Percentiles rank a stretch among this genome's conserved stretches.
Evolutionary conservation across 2,888 invertebrate species (phyloP).

Genomic region (Physocephala rufipes): DNA sequence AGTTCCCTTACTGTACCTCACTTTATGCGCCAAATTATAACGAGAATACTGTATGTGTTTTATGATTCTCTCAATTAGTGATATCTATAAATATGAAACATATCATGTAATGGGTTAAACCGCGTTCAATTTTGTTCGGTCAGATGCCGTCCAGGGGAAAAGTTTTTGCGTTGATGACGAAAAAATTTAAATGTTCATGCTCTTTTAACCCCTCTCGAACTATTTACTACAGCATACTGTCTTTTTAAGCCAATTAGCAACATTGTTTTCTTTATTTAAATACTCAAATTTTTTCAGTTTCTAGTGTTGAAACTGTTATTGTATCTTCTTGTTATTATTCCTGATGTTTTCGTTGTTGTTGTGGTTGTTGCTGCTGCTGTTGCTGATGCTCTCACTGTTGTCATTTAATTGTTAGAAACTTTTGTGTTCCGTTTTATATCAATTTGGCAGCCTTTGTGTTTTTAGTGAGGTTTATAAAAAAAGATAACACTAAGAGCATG

Average conservation of each 20-base stretch:
- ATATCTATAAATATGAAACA: too few relatives aligned
- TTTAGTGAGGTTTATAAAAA: neutral
- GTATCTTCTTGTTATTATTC: neutral
- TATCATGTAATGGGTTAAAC: too few relatives aligned
- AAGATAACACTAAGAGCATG: neutral
- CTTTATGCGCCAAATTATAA: too few relatives aligned
- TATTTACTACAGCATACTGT: neutral
- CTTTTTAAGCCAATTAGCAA: slow-evolving; percentile 31
- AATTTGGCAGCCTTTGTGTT: neutral
- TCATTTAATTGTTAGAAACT: neutral
- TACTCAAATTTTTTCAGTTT: slow-evolving; percentile 4
- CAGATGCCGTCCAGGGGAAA: too few relatives aligned
- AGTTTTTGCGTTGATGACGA: neutral
- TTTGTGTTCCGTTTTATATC: neutral
- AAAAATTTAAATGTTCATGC: neutral
- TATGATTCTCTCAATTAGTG: too few relatives aligned
- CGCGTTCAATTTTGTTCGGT: too few relatives aligned
- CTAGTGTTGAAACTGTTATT: too few relatives aligned
- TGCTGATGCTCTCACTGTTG: neutral
- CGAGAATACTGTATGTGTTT: too few relatives aligned
- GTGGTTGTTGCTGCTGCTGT: slow-evolving; percentile 4
- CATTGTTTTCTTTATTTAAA: slow-evolving; percentile 31
- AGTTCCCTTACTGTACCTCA: too few relatives aligned
- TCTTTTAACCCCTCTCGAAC: neutral
- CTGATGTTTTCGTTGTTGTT: neutral